Base-by-base conservation (phyloP, 2,113 vertebrate species). In the Plestiodon gilberti region DNA sequence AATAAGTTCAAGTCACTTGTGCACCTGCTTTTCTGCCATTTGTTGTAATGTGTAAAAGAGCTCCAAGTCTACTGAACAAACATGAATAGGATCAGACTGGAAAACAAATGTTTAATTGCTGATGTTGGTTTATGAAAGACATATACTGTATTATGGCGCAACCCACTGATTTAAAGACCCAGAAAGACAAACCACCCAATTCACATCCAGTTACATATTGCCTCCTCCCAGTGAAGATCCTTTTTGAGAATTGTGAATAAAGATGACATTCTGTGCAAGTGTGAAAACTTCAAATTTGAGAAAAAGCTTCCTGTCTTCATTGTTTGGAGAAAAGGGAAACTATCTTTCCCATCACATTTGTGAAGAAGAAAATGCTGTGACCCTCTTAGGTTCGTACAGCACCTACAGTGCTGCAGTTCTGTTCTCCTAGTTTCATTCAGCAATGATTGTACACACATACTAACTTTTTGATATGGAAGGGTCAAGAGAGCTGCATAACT, bases 381-480 rank as follows among this genome's bases (percentile, higher is more conserved):
- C 18, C 18, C 38, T 33, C 61, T 33, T 75, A 74, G 57, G 40
- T 48, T 65, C 28, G 17, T n/a, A 23, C 25, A 67, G 18, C 33
- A 33, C 33, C 35, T 9, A 38, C 28, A 25, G 52, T 76, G 43
- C 43, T 43, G 35, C 20, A 33, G 38, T 69, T 85, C 22, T 70
- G 3, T 79, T 78, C 38, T 40, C 11, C 52, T 59, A 13, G 14
- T 79, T 25, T 70, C 59, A 71, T 80, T 86, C 40, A 80, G 11
- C 55, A 13, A 15, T 86, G 61, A 69, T 86, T 40, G 71, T 61
- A 86, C 71, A 81, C 71, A 81, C 71, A 61, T n/a, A 81, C n/a
- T 4, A 38, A 17, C 28, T 84, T 77, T n/a, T 80, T 71, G 55
- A 40, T 80, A 80, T 43, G 48, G 14, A 67, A 67, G 74, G 55